Conservation (phyloP, 1,140 invertebrate genomes). For the Papilio polyxenes region DNA sequence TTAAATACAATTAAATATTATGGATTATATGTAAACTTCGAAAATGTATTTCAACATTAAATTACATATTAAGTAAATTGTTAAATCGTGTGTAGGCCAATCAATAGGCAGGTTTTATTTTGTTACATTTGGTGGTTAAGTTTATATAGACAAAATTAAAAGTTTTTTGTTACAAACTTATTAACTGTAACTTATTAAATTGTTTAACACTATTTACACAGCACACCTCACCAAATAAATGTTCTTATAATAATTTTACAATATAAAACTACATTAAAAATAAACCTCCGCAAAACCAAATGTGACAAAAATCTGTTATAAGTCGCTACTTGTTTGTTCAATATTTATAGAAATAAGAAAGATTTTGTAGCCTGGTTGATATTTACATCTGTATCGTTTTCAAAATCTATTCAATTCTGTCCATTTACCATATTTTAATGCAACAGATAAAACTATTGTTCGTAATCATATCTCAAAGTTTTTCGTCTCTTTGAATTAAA, state of each 20-base stretch:
- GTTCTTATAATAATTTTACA: constrained; percentile 37
- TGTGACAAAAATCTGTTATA: constrained; percentile 54
- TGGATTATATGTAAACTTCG: constrained; percentile 78
- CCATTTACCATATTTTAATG: constrained; percentile 40
- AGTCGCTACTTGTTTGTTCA: constrained; percentile 49
- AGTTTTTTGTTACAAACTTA: constrained; percentile 34
- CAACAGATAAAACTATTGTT: constrained; percentile 36
- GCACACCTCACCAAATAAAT: constrained; percentile 35
- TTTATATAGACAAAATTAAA: constrained; percentile 42
- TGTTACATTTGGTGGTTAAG: constrained; percentile 60
- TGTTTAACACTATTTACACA: constrained; percentile 37
- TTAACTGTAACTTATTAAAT: background rate
- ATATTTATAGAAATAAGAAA: constrained; percentile 62
- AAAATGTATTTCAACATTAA: constrained; percentile 76
- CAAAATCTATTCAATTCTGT: constrained; percentile 50
- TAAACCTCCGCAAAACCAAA: constrained; percentile 48
- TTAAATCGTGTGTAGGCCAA: constrained; percentile 74
- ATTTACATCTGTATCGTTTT: constrained; percentile 33
- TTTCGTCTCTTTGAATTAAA: constrained; percentile 13
- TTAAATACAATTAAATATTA: constrained; percentile 79
- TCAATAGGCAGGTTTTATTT: constrained; percentile 54
- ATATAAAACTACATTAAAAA: background rate
- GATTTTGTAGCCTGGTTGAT: constrained; percentile 70
- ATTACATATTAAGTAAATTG: constrained; percentile 67
- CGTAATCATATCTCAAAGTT: constrained; percentile 9